A percentile compares a stretch with the other conserved stretches of the same genome.
Evolutionary conservation across 1,140 invertebrate species (phyloP).

Genomic region (Tribolium madens): DNA sequence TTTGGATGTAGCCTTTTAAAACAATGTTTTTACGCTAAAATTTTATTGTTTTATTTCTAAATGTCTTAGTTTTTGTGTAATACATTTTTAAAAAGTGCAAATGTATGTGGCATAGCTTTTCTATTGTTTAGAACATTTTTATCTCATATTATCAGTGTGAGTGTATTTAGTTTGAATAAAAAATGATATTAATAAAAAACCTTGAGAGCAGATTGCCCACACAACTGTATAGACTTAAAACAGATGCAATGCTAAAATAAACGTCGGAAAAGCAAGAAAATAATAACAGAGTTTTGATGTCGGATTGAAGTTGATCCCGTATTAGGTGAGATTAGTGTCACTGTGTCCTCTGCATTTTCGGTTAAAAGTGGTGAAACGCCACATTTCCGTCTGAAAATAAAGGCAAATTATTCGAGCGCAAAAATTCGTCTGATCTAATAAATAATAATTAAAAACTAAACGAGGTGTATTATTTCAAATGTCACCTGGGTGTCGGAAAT

Average conservation of each 20-base stretch:
- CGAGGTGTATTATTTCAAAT: constrained; percentile 55
- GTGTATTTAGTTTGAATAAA: too few relatives aligned
- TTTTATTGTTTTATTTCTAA: too few relatives aligned
- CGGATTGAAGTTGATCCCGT: constrained; percentile 29
- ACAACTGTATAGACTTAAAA: too few relatives aligned
- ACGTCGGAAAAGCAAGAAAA: constrained; percentile 4
- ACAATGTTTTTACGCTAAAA: too few relatives aligned
- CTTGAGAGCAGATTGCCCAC: too few relatives aligned
- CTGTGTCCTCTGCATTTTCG: constrained; percentile 29
- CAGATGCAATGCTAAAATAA: not conserved
- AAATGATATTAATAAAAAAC: too few relatives aligned
- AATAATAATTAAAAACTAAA: constrained; percentile 56
- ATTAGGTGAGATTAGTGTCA: constrained; percentile 32
- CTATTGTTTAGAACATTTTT: too few relatives aligned
- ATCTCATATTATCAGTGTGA: too few relatives aligned
- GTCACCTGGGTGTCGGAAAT: constrained; percentile 53
- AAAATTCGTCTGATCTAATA: constrained; percentile 45
- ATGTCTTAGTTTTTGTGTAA: too few relatives aligned
- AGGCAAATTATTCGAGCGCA: not conserved
- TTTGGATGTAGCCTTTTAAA: too few relatives aligned
- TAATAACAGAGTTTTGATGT: constrained; percentile 34
- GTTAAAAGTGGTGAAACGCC: not conserved
- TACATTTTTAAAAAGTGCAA: too few relatives aligned
- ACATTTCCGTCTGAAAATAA: not conserved
- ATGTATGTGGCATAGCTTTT: too few relatives aligned